A percentile compares a stretch with the other conserved stretches of the same genome.
phyloP scores from a whole-genome alignment of 2,113 vertebrate species.

The Pyrgilauda ruficollis region DNA sequence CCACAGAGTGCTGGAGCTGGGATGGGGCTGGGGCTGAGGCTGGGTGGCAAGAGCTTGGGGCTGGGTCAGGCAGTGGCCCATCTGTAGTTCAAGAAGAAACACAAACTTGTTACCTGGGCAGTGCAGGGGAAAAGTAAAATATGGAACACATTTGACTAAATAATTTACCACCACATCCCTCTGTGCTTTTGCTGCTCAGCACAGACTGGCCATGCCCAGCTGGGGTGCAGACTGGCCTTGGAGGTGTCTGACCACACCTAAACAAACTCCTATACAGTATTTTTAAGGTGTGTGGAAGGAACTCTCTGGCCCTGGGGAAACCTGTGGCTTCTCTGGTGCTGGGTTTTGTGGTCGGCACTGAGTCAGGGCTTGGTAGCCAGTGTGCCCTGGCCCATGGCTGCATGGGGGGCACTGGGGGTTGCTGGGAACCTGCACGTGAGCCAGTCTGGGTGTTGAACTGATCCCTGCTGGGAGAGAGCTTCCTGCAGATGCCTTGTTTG shows the following conservation, averaged over 20 bases:
- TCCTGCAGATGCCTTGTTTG: neutral
- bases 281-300: neutral
- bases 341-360: fast-evolving
- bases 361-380: neutral
- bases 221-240: neutral
- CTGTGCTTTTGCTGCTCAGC: neutral
- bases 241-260: neutral
- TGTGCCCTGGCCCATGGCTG: neutral
- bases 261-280: neutral
- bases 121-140: neutral
- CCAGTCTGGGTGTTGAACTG: neutral
- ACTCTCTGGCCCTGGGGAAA: neutral
- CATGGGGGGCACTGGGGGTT: fast-evolving
- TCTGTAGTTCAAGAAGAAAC: neutral
- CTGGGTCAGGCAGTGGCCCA: neutral
- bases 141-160: neutral
- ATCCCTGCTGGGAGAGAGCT: neutral
- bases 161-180: neutral
- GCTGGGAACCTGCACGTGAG: neutral
- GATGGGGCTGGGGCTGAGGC: neutral
- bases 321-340: neutral
- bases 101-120: neutral
- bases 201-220: fast-evolving
- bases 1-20: fast-evolving
- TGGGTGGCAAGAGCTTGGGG: neutral